Percentiles rank a stretch among this genome's conserved stretches.
These are phyloP conservation scores for Malacosoma neustria DNA, from an alignment of 2,888 invertebrate genomes.

Conservation along the genomic window DNA sequence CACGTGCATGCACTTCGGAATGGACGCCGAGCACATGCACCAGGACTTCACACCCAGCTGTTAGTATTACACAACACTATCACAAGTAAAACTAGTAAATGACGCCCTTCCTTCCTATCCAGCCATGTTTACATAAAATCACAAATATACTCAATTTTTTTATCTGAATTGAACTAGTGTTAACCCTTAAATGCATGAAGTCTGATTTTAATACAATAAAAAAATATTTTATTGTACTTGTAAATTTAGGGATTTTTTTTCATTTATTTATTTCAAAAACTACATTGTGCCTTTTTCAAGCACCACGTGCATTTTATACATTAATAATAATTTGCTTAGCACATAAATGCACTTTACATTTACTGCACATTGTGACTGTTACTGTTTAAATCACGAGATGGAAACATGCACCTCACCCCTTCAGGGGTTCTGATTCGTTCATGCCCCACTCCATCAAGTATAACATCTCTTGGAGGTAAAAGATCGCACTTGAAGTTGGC, in stretches of 20 bases:
- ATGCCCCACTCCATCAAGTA: constrained; percentile 10
- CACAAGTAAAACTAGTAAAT: too few relatives aligned
- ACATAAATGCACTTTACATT: constrained; percentile 9
- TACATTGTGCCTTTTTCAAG: too few relatives aligned
- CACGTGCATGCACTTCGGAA: constrained; percentile 57
- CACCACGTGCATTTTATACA: too few relatives aligned
- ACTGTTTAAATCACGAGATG: too few relatives aligned
- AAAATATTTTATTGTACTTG: too few relatives aligned
- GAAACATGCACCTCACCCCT: constrained; percentile 9
- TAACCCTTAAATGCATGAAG: too few relatives aligned
- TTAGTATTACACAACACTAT: constrained; percentile 27
- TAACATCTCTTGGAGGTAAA: constrained; percentile 8
- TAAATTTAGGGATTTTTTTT: too few relatives aligned
- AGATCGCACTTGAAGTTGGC: constrained; percentile 5
- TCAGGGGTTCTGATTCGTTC: constrained; percentile 6
- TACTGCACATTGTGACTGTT: constrained; percentile 6
- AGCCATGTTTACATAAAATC: too few relatives aligned
- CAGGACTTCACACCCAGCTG: constrained; percentile 68
- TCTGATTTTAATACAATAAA: too few relatives aligned
- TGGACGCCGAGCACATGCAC: constrained; percentile 69
- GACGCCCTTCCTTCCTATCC: too few relatives aligned
- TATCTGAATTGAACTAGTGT: neutral
- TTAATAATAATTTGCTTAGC: constrained; percentile 8
- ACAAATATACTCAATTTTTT: neutral
- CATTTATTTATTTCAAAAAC: too few relatives aligned